Percentiles rank a stretch among this genome's conserved stretches.
Conservation (phyloP, 2,113 vertebrate genomes). For the Nicator chloris region DNA sequence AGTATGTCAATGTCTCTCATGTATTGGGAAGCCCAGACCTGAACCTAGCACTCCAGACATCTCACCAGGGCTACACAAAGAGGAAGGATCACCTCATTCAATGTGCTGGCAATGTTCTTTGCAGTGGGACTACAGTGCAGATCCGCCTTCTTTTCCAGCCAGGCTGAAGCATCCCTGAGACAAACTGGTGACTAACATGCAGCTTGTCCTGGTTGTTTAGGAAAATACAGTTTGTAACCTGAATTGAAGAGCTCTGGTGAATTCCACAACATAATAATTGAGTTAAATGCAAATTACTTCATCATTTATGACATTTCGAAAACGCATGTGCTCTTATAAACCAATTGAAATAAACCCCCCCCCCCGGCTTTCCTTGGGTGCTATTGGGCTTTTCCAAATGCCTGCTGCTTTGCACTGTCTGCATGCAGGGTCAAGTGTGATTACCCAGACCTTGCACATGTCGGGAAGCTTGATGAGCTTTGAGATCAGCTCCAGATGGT, state of each 20-base stretch:
- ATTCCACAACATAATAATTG: background rate
- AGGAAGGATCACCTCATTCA: background rate
- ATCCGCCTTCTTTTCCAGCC: background rate
- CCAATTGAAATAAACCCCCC: background rate
- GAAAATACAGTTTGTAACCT: slow-evolving; percentile 50
- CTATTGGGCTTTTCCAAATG: background rate
- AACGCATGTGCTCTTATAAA: background rate
- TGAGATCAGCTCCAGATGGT: background rate
- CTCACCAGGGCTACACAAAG: background rate
- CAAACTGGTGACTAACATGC: background rate
- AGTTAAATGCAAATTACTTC: slow-evolving; percentile 24
- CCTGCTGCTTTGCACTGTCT: background rate
- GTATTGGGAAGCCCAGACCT: background rate
- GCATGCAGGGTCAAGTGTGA: background rate
- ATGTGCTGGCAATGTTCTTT: background rate
- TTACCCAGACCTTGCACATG: background rate
- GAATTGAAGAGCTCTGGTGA: slow-evolving; percentile 26
- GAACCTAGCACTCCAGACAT: background rate
- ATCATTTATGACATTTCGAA: background rate
- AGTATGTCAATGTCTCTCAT: background rate
- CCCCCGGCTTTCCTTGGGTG: background rate
- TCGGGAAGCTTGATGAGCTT: background rate
- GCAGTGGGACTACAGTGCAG: background rate
- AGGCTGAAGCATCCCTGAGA: background rate
- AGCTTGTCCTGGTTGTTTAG: background rate